A percentile compares a stretch with the other conserved stretches of the same genome.
These are phyloP conservation scores for Amblyopsis hoosieri DNA, from an alignment of 2,797 vertebrate genomes.

Conservation along the genomic window DNA sequence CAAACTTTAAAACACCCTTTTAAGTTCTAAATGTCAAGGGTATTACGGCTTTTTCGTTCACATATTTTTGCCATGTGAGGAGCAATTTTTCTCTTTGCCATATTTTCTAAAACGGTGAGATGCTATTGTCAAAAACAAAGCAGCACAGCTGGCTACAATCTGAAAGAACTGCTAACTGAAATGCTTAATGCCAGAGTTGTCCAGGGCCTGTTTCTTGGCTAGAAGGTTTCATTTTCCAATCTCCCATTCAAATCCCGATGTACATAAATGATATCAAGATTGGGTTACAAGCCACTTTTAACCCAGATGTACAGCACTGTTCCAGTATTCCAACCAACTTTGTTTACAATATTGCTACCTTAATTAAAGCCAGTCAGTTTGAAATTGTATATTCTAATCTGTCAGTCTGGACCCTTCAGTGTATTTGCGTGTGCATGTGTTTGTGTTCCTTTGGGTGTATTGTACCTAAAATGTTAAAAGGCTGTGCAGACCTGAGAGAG, in stretches of 20 bases:
- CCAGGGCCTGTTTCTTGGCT: conserved; percentile 9
- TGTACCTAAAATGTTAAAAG: neutral
- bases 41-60: conserved; percentile 12
- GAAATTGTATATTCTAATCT: neutral
- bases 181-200: conserved; percentile 27
- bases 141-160: conserved; percentile 2
- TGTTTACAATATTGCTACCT: too few relatives aligned
- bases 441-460: neutral
- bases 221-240: conserved; percentile 1
- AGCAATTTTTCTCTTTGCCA: too few relatives aligned
- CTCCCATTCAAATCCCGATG: neutral
- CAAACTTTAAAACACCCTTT: conserved; percentile 12
- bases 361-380: too few relatives aligned
- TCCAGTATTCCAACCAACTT: too few relatives aligned
- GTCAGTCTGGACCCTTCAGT: conserved; percentile 5
- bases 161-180: conserved; percentile 10
- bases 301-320: neutral
- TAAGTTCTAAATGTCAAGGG: conserved; percentile 42
- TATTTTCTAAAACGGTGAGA: conserved; percentile 20
- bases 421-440: neutral
- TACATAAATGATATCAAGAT: conserved; percentile 8
- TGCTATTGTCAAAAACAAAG: conserved; percentile 32
- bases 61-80: too few relatives aligned
- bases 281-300: neutral
- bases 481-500: neutral